Percentiles rank a stretch among this genome's conserved stretches.
phyloP scores from a whole-genome alignment of 1,140 invertebrate species.

The Drosophila micromelanica region DNA sequence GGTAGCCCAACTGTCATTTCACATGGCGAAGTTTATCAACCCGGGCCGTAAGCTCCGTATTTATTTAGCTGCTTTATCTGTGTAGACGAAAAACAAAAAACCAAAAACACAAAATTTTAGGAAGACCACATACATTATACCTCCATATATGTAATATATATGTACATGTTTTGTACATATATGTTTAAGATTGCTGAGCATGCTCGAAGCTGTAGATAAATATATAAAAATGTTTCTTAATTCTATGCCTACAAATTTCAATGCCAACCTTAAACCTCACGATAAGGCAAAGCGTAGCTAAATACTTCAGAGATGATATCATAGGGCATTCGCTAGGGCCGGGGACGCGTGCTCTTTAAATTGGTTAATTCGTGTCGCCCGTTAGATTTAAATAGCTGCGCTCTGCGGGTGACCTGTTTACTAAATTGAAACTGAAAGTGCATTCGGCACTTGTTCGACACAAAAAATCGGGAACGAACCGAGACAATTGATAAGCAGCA shows the following conservation, averaged over 20 bases:
- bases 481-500: slow-evolving; percentile 60
- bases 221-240: slow-evolving; percentile 63
- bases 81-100: slow-evolving; percentile 27
- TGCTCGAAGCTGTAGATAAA: slow-evolving; percentile 56
- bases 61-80: slow-evolving; percentile 69
- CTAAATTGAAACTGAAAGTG: slow-evolving; percentile 72
- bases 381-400: slow-evolving; percentile 3
- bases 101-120: slow-evolving; percentile 26
- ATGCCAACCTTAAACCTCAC: slow-evolving; percentile 59
- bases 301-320: slow-evolving; percentile 74
- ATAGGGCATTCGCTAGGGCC: slow-evolving; percentile 55
- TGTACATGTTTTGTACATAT: background rate
- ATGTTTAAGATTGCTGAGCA: slow-evolving; percentile 11
- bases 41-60: slow-evolving; percentile 47
- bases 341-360: slow-evolving; percentile 13
- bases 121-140: slow-evolving; percentile 16
- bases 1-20: slow-evolving; percentile 65
- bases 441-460: slow-evolving; percentile 5
- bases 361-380: slow-evolving; percentile 1
- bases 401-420: slow-evolving; percentile 63
- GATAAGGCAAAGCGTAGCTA: slow-evolving; percentile 53
- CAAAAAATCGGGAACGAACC: slow-evolving; percentile 38
- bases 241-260: slow-evolving; percentile 49
- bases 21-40: slow-evolving; percentile 75
- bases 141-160: background rate